Base-by-base conservation (phyloP, 2,888 invertebrate genomes). In the Didymodactylos carnosus region DNA sequence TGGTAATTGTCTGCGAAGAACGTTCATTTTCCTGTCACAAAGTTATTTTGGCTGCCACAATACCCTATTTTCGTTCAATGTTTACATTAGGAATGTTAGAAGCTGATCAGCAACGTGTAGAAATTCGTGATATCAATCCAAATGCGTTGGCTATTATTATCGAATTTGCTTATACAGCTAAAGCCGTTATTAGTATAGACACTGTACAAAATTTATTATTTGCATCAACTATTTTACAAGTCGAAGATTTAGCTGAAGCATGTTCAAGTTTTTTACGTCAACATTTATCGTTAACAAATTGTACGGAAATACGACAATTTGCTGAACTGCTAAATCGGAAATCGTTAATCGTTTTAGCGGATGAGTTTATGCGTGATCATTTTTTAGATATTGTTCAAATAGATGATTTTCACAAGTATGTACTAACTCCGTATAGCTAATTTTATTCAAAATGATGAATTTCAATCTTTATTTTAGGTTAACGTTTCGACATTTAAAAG, bases 231-330 rank as follows among this genome's bases (percentile, higher is more conserved):
- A 78, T 85, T 6, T 79, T 85, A 7, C 81, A 83, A 77, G 80
- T 84, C 14, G 76, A 83, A 35, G 81, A 83, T 16, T 82, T 84
- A 6, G 78, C 82, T 69, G 83, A 84, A 75, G 84, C 84, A 10
- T 84, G 84, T 74, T 84, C 84, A 76, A 78, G 78, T 35, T 85
- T 83, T 76, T 78, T 84, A 74, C 82, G 83, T 75, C 78, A 80
- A 62, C 83, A 85, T 77, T 84, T 85, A 83, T 84, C 85, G 77
- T 80, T 81, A 27, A 79, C 80, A 14, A 86, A 86, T 78, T 85
- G 85, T 77, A 78, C 86, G 29, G 85, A 85, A 8, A 85, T 86
- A 70, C 85, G 85, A 79, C 84, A 84, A 76, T 84, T 86, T 78
- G 84, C 86, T 29, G 84, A 85, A 76, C 79, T 84, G 25, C 85